Conservation (phyloP, 2,888 invertebrate genomes). For the Sabellastarte sp. region DNA sequence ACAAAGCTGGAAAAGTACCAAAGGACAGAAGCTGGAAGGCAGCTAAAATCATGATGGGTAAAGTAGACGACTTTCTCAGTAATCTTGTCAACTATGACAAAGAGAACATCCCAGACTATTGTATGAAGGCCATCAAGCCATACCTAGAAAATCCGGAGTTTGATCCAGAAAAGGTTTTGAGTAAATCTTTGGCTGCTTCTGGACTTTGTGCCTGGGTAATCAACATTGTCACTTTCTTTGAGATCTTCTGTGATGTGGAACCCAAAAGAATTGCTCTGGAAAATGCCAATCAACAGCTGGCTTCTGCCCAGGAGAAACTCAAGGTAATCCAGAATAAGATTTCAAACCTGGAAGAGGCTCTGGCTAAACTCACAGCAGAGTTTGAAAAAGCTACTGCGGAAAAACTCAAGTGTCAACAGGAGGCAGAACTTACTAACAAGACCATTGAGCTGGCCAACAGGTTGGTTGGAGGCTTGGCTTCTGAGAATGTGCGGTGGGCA, state of each 20-base stretch:
- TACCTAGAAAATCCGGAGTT: slow-evolving; percentile 91
- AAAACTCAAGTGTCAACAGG: slow-evolving; percentile 86
- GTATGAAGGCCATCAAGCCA: slow-evolving; percentile 89
- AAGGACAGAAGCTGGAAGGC: slow-evolving; percentile 96
- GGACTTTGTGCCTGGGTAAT: slow-evolving; percentile 95
- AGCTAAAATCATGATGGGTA: slow-evolving; percentile 89
- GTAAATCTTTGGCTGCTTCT: slow-evolving; percentile 91
- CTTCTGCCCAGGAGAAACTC: slow-evolving; percentile 86
- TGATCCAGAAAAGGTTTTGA: slow-evolving; percentile 86
- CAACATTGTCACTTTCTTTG: slow-evolving; percentile 90
- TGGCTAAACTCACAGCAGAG: slow-evolving; percentile 83
- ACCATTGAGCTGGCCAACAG: slow-evolving; percentile 90
- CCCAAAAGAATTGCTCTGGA: slow-evolving; percentile 90
- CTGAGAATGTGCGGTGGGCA: slow-evolving; percentile 95
- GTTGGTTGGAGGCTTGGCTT: slow-evolving; percentile 88
- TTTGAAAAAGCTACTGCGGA: slow-evolving; percentile 83
- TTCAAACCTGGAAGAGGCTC: slow-evolving; percentile 79
- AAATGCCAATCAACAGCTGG: slow-evolving; percentile 87
- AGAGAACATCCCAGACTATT: slow-evolving; percentile 93
- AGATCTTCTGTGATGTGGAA: slow-evolving; percentile 95
- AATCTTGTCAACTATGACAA: slow-evolving; percentile 87
- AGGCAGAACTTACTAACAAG: slow-evolving; percentile 90
- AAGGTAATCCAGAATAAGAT: slow-evolving; percentile 85
- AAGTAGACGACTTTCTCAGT: slow-evolving; percentile 87
- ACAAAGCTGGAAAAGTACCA: slow-evolving; percentile 77